Base-by-base conservation (phyloP, 2,113 vertebrate genomes). In the Leptobrachium leishanense region DNA sequence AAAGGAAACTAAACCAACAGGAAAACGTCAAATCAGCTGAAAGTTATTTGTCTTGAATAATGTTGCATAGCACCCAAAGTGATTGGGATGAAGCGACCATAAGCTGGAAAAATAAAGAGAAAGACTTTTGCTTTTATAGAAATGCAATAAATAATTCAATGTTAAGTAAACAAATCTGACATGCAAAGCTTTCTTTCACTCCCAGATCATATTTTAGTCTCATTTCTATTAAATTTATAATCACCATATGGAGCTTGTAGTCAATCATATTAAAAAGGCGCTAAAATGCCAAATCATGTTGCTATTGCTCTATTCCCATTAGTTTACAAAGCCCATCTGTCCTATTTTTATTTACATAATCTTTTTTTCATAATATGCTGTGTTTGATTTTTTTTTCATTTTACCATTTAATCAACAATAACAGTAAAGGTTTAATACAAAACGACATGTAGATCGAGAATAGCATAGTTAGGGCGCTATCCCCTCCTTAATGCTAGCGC, bases 201-300 rank as follows among this genome's bases (percentile, higher is more conserved):
- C 12, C 42, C 11, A 57, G 64, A 68, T 76, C 67, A 63, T 53
- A 62, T 69, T 68, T 70, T 70, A 62, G 66, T 69, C 42, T 62
- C 46, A 50, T 77, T 70, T 50, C 54, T 70, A 77, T 62, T 63
- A 77, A 46, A 70, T 77, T 77, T 63, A 70, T 50, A 77, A 55
- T 70, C 66, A 70, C 76, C 55, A 63, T 63, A 77, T 70, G 76
- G 76, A 70, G 43, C 2, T 44, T 63, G 53, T 63, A 63, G 54
- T 77, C 68, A 77, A 50, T 46, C 76, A 59, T 41, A 1, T 63
- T 31, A 12, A 69, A 77, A 77, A 77, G 46, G 75, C 68, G 75
- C 65, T 77, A 77, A 76, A 77, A 69, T 69, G 43, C 53, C 57
- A 69, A 59, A 69, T 31, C 54, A 68, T 43, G n/a, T 43, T 69